A percentile compares a stretch with the other conserved stretches of the same genome.
Conservation (phyloP, 1,140 invertebrate genomes). For the Bombus impatiens region DNA sequence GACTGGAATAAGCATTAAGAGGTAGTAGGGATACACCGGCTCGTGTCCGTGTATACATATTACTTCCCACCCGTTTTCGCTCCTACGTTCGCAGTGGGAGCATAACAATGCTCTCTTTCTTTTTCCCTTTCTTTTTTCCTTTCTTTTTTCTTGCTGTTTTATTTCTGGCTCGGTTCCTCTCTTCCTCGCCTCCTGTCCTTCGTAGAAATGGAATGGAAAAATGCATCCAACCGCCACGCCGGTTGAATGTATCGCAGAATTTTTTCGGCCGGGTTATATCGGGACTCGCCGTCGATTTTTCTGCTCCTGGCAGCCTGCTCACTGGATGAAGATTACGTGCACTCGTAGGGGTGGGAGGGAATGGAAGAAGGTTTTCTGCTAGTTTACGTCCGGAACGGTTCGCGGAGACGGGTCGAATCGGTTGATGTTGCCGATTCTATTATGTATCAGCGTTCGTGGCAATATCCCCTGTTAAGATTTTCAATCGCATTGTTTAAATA, state of each 20-base stretch:
- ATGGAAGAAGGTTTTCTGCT: not conserved
- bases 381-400: not conserved
- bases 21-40: constrained; percentile 3
- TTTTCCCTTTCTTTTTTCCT: not conserved
- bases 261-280: constrained; percentile 18
- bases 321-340: constrained; percentile 1
- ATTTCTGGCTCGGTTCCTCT: not conserved
- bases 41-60: constrained; percentile 24
- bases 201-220: constrained; percentile 42
- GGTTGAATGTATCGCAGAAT: constrained; percentile 34
- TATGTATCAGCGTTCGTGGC: not conserved
- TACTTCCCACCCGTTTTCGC: constrained; percentile 13
- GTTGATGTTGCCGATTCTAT: not conserved
- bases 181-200: not conserved
- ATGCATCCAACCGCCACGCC: not conserved
- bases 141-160: not conserved
- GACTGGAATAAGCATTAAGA: constrained; percentile 49
- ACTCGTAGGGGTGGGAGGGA: not conserved
- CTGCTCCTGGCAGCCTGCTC: not conserved
- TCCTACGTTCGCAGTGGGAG: not conserved
- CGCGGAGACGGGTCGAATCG: not conserved
- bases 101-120: constrained; percentile 16
- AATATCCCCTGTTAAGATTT: not conserved
- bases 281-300: constrained; percentile 8
- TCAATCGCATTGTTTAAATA: not conserved